Percentiles rank a stretch among this genome's conserved stretches.
Evolutionary conservation across 2,797 vertebrate genomes (phyloP).

Genomic region (Lagorchestes hirsutus): DNA sequence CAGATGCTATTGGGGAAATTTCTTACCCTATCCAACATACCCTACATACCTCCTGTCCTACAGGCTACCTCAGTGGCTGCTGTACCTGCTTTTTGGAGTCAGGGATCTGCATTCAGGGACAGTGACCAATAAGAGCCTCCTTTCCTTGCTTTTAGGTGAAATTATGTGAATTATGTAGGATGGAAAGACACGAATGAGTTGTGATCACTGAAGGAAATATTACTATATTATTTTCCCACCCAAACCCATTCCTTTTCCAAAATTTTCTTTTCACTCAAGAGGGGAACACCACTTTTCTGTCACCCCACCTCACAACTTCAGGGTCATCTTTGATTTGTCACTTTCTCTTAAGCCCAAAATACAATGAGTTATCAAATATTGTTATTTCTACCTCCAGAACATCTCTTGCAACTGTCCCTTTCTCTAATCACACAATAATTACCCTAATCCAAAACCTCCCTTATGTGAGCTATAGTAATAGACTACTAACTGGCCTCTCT

Average conservation of each 20-base stretch:
- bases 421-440: not conserved
- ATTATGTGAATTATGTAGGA: not conserved
- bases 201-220: not conserved
- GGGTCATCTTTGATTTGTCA: not conserved
- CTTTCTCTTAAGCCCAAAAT: not conserved
- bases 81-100: no score
- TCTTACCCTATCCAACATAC: not conserved
- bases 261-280: not conserved
- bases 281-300: not conserved
- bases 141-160: not conserved
- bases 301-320: not conserved
- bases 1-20: not conserved
- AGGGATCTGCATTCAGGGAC: not conserved
- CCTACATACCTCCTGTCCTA: not conserved
- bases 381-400: not conserved
- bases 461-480: not conserved
- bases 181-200: not conserved
- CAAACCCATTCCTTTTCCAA: not conserved
- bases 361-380: not conserved
- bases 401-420: not conserved
- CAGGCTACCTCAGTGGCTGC: no score
- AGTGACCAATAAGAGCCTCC: not conserved
- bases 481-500: not conserved
- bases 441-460: not conserved
- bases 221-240: not conserved